Conservation (phyloP, 2,113 vertebrate species). For the Dasyprocta punctata region DNA sequence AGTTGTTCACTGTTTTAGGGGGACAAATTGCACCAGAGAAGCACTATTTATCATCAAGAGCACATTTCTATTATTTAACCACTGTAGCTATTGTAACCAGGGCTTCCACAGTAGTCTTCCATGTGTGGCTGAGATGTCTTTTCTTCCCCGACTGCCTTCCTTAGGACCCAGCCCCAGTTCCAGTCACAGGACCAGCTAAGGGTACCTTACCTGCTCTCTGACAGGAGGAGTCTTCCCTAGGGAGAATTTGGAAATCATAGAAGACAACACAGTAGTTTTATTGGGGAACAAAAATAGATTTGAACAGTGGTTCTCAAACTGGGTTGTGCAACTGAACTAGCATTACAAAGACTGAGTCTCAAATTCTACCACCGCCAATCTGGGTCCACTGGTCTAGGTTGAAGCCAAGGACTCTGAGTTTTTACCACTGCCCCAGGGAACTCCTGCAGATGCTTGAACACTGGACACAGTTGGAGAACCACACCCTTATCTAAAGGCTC, state of each 20-base stretch:
- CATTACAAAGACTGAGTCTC: neutral
- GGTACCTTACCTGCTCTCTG: neutral
- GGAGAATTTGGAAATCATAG: neutral
- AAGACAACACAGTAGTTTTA: neutral
- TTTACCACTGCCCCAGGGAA: neutral
- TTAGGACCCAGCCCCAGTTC: neutral
- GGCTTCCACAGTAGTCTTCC: neutral
- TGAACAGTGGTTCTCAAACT: neutral
- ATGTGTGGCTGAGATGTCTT: neutral
- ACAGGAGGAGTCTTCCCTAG: neutral
- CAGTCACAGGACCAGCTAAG: neutral
- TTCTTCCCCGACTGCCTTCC: neutral
- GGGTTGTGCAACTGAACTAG: neutral
- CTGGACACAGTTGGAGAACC: neutral
- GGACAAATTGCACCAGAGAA: accelerated
- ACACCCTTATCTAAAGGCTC: neutral
- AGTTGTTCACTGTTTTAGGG: neutral
- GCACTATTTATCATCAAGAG: neutral
- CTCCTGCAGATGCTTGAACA: neutral
- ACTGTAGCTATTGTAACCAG: neutral
- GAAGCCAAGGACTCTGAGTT: neutral
- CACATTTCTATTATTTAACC: neutral
- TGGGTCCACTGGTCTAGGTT: neutral
- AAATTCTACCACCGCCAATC: neutral
- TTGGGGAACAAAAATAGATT: neutral